Base-by-base conservation (phyloP, 1,140 invertebrate species). In the Anastatus disparis region DNA sequence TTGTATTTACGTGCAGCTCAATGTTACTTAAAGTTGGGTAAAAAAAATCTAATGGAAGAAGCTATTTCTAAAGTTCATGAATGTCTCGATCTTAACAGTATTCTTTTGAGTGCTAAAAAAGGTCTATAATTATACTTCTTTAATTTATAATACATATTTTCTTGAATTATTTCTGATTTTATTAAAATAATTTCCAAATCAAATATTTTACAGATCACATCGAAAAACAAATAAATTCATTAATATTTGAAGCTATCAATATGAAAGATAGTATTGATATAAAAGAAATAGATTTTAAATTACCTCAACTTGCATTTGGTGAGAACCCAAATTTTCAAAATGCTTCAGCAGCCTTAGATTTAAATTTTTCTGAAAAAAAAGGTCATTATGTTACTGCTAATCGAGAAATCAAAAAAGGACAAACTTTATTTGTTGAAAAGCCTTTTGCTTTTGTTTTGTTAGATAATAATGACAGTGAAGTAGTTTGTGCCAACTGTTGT, bases 381-480 rank as follows among this genome's bases (percentile, higher is more conserved):
- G 89, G 89, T 31, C 79, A 89, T 67, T 81, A 88, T 77, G 87
- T 91, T 15, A 66, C 87, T 20, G 84, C 89, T 13, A 86, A 85
- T 55, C 82, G 80, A 75, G 80, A 87, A 70, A 86, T 93, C 26
- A 78, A 87, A 66, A 85, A 85, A 65, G 91, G 91, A 2, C 88
- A 93, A 75, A 83, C 90, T 56, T 71, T 93, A 3, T 90, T 93
- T 78, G 82, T 91, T 4, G 92, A 93, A 81, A 89, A 90, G 75
- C 90, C 92, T n/a, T 92, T 89, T 82, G 84, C 89, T 48, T 90
- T 90, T 74, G 89, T 92, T 26, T 80, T 91, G 40, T 78, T 88
- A 17, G 83, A 87, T 61, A 82, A 86, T 71, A 52, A 73, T 27
- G 79, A 84, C 40, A 73, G 76, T 31, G 85, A 88, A 76, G 89